Evolutionary conservation across 2,797 vertebrate genomes (phyloP).

Genomic region (Pangasius larnaudii): DNA sequence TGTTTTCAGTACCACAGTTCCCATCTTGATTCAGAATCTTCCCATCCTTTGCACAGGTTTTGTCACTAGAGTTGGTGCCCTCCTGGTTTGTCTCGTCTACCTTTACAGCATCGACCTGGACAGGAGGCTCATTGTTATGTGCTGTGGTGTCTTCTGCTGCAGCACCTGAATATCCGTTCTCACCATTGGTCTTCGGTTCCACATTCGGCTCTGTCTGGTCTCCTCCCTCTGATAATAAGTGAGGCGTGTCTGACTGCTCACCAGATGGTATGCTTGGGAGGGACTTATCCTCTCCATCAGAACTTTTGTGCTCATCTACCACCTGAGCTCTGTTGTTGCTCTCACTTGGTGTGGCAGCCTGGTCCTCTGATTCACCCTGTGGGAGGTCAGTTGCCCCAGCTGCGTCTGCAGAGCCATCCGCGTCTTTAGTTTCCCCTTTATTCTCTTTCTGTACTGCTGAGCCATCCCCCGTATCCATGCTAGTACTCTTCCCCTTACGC

Average conservation of each 20-base stretch:
- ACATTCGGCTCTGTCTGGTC: constrained; percentile 46
- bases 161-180: constrained; percentile 75
- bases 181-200: constrained; percentile 72
- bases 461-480: constrained; percentile 71
- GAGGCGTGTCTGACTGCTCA: constrained; percentile 57
- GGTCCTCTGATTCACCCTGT: constrained; percentile 50
- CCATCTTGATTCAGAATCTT: constrained; percentile 73
- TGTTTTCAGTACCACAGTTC: constrained; percentile 67
- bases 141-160: constrained; percentile 69
- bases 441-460: constrained; percentile 60
- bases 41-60: constrained; percentile 64
- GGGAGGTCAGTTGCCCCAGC: constrained; percentile 49
- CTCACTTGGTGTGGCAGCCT: constrained; percentile 53
- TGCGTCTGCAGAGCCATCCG: constrained; percentile 50
- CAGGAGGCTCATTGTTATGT: constrained; percentile 73
- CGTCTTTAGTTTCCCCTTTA: constrained; percentile 51
- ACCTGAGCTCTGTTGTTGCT: constrained; percentile 62
- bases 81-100: constrained; percentile 71
- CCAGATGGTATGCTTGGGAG: constrained; percentile 50
- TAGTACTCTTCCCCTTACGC: constrained; percentile 79
- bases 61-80: constrained; percentile 51
- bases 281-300: constrained; percentile 49
- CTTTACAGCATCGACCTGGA: constrained; percentile 62
- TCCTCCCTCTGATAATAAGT: constrained; percentile 48
- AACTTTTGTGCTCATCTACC: constrained; percentile 50